Evolutionary conservation across 1,140 invertebrate genomes (phyloP).

Genomic region (Bombus sylvicola): DNA sequence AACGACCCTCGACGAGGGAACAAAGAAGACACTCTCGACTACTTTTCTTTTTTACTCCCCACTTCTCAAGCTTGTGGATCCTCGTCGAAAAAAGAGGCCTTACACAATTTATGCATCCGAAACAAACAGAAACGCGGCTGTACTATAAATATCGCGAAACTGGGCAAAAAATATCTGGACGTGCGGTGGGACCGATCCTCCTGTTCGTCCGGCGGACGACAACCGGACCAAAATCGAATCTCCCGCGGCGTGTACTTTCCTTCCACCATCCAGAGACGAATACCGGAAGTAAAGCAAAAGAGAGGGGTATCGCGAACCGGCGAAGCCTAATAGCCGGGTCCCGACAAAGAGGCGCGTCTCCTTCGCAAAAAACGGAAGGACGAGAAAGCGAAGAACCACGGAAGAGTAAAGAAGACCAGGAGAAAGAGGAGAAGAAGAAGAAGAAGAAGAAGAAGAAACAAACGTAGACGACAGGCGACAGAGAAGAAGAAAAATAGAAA

Average conservation of each 20-base stretch:
- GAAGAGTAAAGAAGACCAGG: background rate
- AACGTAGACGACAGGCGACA: background rate
- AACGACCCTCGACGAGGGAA: slow-evolving; percentile 29
- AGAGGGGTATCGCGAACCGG: background rate
- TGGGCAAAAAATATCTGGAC: slow-evolving; percentile 27
- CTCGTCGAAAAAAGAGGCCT: slow-evolving; percentile 24
- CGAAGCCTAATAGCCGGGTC: background rate
- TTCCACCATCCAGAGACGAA: background rate
- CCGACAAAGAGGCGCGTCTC: slow-evolving; percentile 10
- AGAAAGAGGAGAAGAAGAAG: slow-evolving; percentile 3
- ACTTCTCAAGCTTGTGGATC: too few species aligned
- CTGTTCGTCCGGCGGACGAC: background rate
- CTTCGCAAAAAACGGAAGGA: slow-evolving; percentile 4
- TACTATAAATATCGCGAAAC: slow-evolving; percentile 42
- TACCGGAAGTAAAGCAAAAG: slow-evolving; percentile 39
- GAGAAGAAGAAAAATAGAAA: background rate
- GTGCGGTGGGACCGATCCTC: background rate
- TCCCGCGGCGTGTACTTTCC: background rate
- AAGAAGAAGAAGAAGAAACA: background rate
- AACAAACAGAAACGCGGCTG: slow-evolving; percentile 31
- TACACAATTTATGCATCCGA: slow-evolving; percentile 38
- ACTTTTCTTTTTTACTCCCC: background rate
- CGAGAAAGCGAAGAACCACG: slow-evolving; percentile 7
- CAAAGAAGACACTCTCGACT: slow-evolving; percentile 15
- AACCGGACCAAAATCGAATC: slow-evolving; percentile 2